Percentiles rank a stretch among this genome's conserved stretches.
These are phyloP conservation scores for Stictonetta naevosa DNA, from an alignment of 2,113 vertebrate species.

Conservation along the genomic window DNA sequence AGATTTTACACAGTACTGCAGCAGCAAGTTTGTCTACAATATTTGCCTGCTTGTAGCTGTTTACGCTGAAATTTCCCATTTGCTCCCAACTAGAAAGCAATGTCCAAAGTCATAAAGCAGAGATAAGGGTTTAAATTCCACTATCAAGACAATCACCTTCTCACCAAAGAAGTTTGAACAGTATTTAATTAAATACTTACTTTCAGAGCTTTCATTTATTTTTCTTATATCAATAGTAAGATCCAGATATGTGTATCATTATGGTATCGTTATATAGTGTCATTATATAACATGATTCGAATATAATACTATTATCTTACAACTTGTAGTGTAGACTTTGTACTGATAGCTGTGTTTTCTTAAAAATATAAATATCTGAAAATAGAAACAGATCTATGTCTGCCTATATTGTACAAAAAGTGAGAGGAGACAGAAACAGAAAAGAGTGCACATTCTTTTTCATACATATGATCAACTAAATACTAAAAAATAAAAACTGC, in stretches of 20 bases:
- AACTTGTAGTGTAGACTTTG: neutral
- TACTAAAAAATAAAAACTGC: neutral
- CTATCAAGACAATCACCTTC: neutral
- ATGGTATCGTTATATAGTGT: neutral
- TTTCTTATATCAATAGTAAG: neutral
- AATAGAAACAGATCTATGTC: neutral
- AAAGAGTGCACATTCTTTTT: neutral
- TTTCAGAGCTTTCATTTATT: neutral
- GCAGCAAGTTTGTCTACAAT: conserved; percentile 6
- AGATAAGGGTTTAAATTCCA: conserved; percentile 33
- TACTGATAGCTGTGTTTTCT: neutral
- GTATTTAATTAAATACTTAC: conserved; percentile 31
- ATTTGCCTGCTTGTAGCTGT: conserved; percentile 27
- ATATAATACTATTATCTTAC: neutral
- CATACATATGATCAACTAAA: neutral
- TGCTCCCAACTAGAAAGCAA: conserved; percentile 37
- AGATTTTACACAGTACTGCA: conserved; percentile 42
- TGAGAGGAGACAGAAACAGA: neutral
- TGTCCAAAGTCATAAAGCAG: neutral
- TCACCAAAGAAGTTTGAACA: neutral
- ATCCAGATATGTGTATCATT: neutral
- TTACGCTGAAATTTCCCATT: conserved; percentile 38
- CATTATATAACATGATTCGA: neutral
- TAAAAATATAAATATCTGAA: neutral
- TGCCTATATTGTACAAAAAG: neutral